Conservation (phyloP, 2,797 vertebrate genomes). For the Neosilurus hyrtlii region DNA sequence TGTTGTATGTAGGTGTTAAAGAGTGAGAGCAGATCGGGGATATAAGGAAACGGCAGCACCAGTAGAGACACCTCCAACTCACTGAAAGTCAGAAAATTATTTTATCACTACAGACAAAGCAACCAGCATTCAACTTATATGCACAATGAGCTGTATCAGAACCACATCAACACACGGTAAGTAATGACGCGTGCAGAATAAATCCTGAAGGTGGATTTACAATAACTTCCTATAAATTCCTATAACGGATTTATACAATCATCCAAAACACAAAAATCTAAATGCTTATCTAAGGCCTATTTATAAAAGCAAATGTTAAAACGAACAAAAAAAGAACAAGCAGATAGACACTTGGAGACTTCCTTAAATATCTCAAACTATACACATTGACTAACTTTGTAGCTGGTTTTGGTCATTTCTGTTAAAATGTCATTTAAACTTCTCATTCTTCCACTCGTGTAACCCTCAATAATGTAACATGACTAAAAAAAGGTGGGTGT, state of each 20-base stretch:
- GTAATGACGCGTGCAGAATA: neutral
- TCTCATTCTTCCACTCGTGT: neutral
- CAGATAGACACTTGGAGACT: too few relatives aligned
- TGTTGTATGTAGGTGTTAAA: constrained; percentile 81
- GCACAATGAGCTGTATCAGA: neutral
- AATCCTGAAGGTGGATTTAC: neutral
- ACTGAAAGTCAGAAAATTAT: constrained; percentile 62
- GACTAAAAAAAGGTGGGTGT: neutral
- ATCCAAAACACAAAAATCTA: neutral
- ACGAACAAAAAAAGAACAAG: neutral
- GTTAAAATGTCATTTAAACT: neutral
- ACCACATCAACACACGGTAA: too few relatives aligned
- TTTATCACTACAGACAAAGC: neutral
- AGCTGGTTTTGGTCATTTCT: neutral
- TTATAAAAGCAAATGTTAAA: neutral
- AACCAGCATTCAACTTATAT: neutral
- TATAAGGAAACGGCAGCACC: constrained; percentile 89
- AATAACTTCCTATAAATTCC: neutral
- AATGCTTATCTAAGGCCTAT: neutral
- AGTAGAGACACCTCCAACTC: constrained; percentile 94
- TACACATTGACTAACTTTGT: neutral
- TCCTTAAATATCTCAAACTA: neutral
- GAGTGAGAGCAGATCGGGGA: constrained; percentile 85
- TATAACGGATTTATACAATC: neutral
- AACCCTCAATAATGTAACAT: neutral